phyloP scores from a whole-genome alignment of 2,888 invertebrate species.

The Thumatha senex region DNA sequence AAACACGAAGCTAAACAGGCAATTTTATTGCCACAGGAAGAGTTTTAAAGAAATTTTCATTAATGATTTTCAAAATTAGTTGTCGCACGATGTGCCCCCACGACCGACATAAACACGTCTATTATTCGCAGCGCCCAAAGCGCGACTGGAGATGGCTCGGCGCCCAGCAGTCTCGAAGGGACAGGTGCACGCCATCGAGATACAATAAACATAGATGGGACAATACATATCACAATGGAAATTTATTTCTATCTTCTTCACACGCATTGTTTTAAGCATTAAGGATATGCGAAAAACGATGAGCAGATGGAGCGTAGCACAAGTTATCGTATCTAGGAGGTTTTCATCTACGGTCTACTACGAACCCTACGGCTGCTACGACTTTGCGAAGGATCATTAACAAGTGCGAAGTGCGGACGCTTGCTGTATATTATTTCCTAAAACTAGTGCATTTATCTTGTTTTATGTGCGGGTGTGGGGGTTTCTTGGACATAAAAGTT shows the following conservation, averaged over 20 bases:
- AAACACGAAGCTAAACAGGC: constrained; percentile 44
- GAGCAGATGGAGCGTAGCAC: constrained; percentile 11
- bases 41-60: constrained; percentile 52
- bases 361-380: too few species aligned
- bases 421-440: too few species aligned
- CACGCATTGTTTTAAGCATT: constrained; percentile 11
- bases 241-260: constrained; percentile 30
- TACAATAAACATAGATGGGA: constrained; percentile 38
- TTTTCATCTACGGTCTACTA: constrained; percentile 16
- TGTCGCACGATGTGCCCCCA: constrained; percentile 43
- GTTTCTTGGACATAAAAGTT: too few species aligned
- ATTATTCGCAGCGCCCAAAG: constrained; percentile 49
- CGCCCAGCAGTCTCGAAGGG: constrained; percentile 67
- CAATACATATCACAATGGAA: constrained; percentile 31
- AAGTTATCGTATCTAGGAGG: constrained; percentile 25
- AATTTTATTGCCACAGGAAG: constrained; percentile 42
- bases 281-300: constrained; percentile 17
- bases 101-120: constrained; percentile 42
- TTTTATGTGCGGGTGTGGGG: too few species aligned
- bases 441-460: too few species aligned
- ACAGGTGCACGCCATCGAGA: constrained; percentile 51
- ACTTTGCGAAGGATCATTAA: too few species aligned
- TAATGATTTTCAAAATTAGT: constrained; percentile 53
- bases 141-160: constrained; percentile 61
- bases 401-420: too few species aligned